These are phyloP conservation scores for Bryconaethiops microstoma DNA, from an alignment of 2,797 vertebrate species.

Conservation along the genomic window DNA sequence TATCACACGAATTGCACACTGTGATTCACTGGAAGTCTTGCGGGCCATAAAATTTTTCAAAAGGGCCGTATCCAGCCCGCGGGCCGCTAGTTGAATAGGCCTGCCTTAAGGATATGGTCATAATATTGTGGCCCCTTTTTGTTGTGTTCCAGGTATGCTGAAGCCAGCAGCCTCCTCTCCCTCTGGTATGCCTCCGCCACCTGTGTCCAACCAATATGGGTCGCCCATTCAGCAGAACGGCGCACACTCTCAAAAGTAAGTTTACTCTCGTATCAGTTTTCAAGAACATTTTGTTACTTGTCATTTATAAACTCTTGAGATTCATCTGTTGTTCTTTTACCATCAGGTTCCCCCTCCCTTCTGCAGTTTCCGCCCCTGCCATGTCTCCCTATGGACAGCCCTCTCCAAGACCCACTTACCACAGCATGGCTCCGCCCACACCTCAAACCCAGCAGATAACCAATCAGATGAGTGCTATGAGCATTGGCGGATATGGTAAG, in stretches of 20 bases:
- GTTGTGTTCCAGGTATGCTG: constrained; percentile 63
- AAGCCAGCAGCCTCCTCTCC: constrained; percentile 69
- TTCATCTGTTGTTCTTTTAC: constrained; percentile 9
- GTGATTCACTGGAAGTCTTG: too few species aligned
- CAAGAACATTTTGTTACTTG: neutral
- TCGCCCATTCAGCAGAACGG: constrained; percentile 82
- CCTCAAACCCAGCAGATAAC: constrained; percentile 80
- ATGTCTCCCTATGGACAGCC: constrained; percentile 72
- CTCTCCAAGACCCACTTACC: constrained; percentile 69
- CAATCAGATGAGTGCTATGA: constrained; percentile 87
- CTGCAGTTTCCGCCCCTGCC: constrained; percentile 63
- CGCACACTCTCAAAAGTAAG: constrained; percentile 59
- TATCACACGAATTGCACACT: too few species aligned
- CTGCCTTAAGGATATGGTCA: neutral
- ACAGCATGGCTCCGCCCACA: constrained; percentile 69
- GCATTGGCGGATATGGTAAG: constrained; percentile 86
- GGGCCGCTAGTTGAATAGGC: too few species aligned
- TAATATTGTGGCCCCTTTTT: neutral
- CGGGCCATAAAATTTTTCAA: too few species aligned
- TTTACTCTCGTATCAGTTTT: neutral
- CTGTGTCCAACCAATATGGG: constrained; percentile 75
- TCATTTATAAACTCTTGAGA: neutral
- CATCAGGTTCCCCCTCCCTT: constrained; percentile 78
- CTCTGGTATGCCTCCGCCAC: constrained; percentile 70
- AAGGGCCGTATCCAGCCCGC: too few species aligned